Conservation (phyloP, 2,797 vertebrate species). For the Dipus sagitta region DNA sequence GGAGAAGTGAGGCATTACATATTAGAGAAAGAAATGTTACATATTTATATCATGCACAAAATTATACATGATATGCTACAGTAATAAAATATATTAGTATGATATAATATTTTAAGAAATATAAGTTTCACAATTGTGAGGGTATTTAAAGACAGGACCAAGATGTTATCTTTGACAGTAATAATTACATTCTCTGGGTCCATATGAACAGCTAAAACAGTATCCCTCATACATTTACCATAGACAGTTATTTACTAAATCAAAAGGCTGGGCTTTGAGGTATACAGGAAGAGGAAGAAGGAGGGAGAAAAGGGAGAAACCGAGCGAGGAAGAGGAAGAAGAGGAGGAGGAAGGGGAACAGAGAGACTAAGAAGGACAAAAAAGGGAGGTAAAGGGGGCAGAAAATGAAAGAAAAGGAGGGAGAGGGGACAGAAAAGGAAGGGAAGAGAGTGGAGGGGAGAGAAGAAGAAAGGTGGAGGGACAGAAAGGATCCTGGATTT, state of each 20-base stretch:
- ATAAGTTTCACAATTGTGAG: not conserved
- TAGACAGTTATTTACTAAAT: not conserved
- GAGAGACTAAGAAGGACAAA: not conserved
- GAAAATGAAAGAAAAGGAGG: accelerated
- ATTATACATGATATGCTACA: not conserved
- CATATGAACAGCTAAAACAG: not conserved
- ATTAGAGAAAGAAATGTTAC: not conserved
- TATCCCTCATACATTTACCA: not conserved
- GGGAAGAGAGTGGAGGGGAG: too few species aligned
- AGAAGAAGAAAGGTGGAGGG: accelerated
- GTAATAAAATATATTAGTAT: not conserved
- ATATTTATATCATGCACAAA: not conserved
- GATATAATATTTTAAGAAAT: not conserved
- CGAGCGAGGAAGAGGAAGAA: not conserved
- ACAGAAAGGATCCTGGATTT: not conserved
- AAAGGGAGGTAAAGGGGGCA: not conserved
- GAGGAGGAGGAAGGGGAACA: not conserved
- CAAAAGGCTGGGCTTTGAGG: not conserved
- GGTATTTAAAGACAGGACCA: constrained; percentile 29
- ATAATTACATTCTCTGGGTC: not conserved
- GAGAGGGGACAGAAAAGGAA: too few species aligned
- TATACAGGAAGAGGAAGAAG: not conserved
- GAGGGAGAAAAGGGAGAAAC: not conserved
- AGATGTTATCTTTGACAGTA: not conserved
- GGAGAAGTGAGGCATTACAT: not conserved